Conservation (phyloP, 2,113 vertebrate species). For the Thryonomys swinderianus region DNA sequence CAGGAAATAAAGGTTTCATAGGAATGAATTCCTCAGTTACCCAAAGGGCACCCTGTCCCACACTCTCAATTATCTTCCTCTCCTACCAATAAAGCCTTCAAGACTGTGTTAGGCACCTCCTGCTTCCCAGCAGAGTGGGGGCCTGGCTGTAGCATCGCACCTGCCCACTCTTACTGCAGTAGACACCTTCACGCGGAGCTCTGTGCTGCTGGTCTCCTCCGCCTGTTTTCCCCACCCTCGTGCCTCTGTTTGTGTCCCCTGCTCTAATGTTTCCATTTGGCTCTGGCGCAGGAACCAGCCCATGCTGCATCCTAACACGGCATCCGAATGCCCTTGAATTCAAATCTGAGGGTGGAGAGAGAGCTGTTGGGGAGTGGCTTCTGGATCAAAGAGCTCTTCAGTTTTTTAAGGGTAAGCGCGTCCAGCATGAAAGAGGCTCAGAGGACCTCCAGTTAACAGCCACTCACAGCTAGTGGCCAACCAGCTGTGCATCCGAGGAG, state of each 20-base stretch:
- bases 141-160: neutral
- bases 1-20: neutral
- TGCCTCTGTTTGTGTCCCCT: fast-evolving
- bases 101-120: neutral
- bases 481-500: neutral
- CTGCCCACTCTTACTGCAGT: neutral
- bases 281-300: neutral
- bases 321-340: neutral
- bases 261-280: fast-evolving
- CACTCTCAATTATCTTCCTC: neutral
- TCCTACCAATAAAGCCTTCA: neutral
- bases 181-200: fast-evolving
- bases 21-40: neutral
- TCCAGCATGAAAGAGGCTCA: neutral
- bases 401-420: neutral
- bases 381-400: neutral
- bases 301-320: fast-evolving
- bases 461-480: neutral
- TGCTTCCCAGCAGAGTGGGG: neutral
- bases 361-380: neutral
- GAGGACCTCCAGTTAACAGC: neutral
- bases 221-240: fast-evolving
- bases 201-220: fast-evolving
- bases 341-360: neutral
- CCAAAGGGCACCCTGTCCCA: neutral